Base-by-base conservation (phyloP, 2,113 vertebrate genomes). In the Eulemur macaco region DNA sequence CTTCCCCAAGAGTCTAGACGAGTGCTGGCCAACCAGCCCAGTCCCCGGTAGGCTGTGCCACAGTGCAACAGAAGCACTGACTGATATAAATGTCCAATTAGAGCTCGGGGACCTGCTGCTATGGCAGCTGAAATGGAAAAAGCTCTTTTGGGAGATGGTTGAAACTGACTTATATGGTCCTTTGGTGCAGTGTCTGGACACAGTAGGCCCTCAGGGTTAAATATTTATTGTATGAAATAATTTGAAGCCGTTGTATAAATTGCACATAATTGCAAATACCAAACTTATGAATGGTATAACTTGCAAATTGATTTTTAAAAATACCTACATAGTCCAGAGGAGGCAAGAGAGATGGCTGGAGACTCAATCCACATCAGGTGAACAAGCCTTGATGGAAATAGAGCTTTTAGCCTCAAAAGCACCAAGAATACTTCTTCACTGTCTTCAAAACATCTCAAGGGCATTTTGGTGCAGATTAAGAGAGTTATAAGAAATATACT, bases 151-250 rank as follows among this genome's bases (percentile, higher is more conserved):
- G 45, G 5, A 52, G 21, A 14, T 10, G 25, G 12, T 3, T 47
- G 34, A 64, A 17, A 25, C 15, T 64, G 60, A 15, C 3, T 21
- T 20, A 2, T 7, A 47, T 0, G 0, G 15, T 6, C 17, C 23
- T 34, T 50, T 1, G 0, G 34, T 20, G 42, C 31, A 47, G 5
- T 10, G 7, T 39, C 18, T 83, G 0, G 9, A 64, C 27, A 66
- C 17, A 6, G 5, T 3, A 60, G 27, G 6, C 10, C 45, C 13
- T 87, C 5, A 2, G 27, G n/a, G 9, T 15, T 91, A 63, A 82
- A n/a, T 63, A 15, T 5, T 60, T 60, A 54, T 14, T 71, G 45
- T 54, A 27, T 17, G 25, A 69, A 47, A 78, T 47, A 88, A n/a
- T 42, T 25, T 27, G 8, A 11, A 52, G 78, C 8, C 5, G 34